Conservation (phyloP, 2,797 vertebrate genomes). For the Hippopotamyrus pictus region DNA sequence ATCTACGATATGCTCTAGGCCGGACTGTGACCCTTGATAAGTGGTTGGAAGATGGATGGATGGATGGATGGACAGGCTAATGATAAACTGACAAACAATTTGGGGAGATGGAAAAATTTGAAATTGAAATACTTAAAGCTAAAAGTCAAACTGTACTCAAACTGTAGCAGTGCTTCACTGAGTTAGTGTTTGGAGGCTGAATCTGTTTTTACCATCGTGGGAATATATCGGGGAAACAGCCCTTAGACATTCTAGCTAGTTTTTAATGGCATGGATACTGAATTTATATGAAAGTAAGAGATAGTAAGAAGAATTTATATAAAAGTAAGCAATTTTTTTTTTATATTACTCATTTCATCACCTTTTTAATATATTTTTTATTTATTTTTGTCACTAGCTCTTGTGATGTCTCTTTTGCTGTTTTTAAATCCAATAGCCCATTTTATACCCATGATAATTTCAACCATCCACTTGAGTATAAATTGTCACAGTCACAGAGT, state of each 20-base stretch:
- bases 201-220: not conserved
- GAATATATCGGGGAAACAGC: not conserved
- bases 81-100: not conserved
- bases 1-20: not conserved
- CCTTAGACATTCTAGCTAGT: not conserved
- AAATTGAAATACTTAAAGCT: not conserved
- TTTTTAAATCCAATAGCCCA: not conserved
- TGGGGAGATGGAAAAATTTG: not conserved
- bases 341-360: not conserved
- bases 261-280: not conserved
- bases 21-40: not conserved
- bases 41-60: not conserved
- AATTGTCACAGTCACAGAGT: not conserved
- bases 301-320: not conserved
- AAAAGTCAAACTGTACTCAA: not conserved
- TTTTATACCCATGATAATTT: not conserved
- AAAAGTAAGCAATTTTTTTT: not conserved
- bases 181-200: not conserved
- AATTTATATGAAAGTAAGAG: not conserved
- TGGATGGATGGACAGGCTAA: not conserved
- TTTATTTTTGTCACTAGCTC: not conserved
- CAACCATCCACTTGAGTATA: not conserved
- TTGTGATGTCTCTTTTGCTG: not conserved
- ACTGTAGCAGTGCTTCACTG: not conserved
- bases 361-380: not conserved